phyloP scores from a whole-genome alignment of 2,113 vertebrate species.

The Jaculus jaculus region DNA sequence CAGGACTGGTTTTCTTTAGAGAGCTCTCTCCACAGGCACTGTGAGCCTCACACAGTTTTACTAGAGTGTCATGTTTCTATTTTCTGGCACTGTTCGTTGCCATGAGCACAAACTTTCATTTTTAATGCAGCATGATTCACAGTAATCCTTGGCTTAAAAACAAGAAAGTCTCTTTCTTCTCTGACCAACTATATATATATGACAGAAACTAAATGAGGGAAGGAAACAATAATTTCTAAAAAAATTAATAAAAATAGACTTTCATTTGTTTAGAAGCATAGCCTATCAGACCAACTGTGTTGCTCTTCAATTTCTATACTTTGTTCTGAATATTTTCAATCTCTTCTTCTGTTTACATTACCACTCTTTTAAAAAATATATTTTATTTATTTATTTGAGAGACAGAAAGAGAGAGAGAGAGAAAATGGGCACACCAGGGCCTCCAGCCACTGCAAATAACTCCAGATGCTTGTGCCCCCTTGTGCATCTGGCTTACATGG shows the following conservation, averaged over 20 bases:
- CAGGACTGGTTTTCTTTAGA: constrained; percentile 48
- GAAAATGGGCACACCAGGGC: too few species aligned
- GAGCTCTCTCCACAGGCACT: not conserved
- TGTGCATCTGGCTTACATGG: too few species aligned
- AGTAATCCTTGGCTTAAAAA: not conserved
- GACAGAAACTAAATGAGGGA: not conserved
- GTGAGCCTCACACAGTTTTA: constrained; percentile 1
- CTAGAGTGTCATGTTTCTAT: constrained; percentile 20
- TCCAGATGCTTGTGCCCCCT: too few species aligned
- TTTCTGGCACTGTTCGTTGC: constrained; percentile 18
- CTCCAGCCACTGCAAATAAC: too few species aligned
- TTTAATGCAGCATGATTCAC: constrained; percentile 36
- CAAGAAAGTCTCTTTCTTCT: not conserved
- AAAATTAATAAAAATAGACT: not conserved
- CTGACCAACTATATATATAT: not conserved
- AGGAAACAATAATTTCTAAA: constrained; percentile 15
- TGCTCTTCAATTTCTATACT: not conserved
- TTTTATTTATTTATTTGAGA: too few species aligned
- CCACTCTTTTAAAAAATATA: too few species aligned
- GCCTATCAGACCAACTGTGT: not conserved
- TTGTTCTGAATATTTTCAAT: not conserved
- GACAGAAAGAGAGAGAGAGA: too few species aligned
- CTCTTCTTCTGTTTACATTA: not conserved
- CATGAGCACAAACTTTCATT: constrained; percentile 50
- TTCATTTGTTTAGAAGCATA: not conserved